These are phyloP conservation scores for Perca schrenkii DNA, from an alignment of 2,113 vertebrate genomes.

Conservation along the genomic window DNA sequence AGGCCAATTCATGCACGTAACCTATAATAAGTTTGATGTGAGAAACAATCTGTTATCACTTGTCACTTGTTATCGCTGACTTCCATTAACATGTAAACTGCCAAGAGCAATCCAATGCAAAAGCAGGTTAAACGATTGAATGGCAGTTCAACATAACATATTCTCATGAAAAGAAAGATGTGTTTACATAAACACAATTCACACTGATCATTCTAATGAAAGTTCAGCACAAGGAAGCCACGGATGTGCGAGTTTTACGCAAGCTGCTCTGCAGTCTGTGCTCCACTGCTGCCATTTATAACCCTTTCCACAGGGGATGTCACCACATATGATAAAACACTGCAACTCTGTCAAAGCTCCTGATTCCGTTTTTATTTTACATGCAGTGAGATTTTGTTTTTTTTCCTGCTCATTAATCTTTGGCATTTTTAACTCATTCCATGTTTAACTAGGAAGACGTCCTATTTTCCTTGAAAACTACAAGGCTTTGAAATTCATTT, in stretches of 20 bases:
- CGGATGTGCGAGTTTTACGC: background rate
- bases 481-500: background rate
- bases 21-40: conserved; percentile 31
- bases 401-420: conserved; percentile 17
- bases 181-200: background rate
- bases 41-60: conserved; percentile 24
- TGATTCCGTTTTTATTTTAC: conserved; percentile 27
- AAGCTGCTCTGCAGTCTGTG: background rate
- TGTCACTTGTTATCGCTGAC: background rate
- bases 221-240: background rate
- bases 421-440: conserved; percentile 26
- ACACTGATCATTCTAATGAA: background rate
- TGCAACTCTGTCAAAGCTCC: conserved; percentile 29
- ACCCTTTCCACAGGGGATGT: conserved; percentile 16
- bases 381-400: conserved; percentile 11
- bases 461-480: background rate
- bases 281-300: conserved; percentile 13
- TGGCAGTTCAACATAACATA: background rate
- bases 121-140: background rate
- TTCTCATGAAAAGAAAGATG: background rate
- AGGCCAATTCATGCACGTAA: conserved; percentile 12
- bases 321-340: conserved; percentile 29
- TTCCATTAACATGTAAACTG: background rate
- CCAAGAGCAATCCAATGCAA: background rate
- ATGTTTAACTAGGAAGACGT: background rate